Base-by-base conservation (phyloP, 2,888 invertebrate species). In the Ephialtes manifestator region DNA sequence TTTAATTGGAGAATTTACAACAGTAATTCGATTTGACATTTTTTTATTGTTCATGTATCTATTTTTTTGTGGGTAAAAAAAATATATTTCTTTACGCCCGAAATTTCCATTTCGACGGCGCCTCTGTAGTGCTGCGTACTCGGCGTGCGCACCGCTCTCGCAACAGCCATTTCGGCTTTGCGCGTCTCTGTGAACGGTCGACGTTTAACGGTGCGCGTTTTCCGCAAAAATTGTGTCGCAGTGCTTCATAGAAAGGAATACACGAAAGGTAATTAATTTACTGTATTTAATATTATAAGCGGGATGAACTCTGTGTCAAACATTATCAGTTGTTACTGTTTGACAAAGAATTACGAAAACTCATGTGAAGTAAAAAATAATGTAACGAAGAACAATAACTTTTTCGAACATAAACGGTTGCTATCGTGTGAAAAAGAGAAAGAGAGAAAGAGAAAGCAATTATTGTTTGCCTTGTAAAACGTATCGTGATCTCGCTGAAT, bases 111-210 rank as follows among this genome's bases (percentile, higher is more conserved):
- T 53, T 4, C 53, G 53, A 53, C 18, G 18, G 53, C 20, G 20
- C 53, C 53, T 53, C 53, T 53, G 53, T 53, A 53, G 53, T 53
- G 53, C 53, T 18, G 18, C 53, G 53, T 20, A 20, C 53, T 53
- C 53, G 53, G 53, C 53, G 53, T 53, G 53, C 53, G 53, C 53
- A 20, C 20, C n/a, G 20, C 53, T 53, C 53, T 53, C 53, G 53
- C 18, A 53, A 53, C 53, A 53, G 53, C 20, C 53, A 53, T 53
- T 53, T 18, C 18, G 18, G 53, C 20, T 53, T 53, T 53, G 53
- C 20, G 53, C 53, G 20, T 53, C 53, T 46, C 2, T 46, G 11
- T 46, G 53, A 20, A 53, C n/a, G 15, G 53, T 46, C 53, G n/a
- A 53, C 8, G 20, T 53, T 53, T 20, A 53, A 53, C 53, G 20